Evolutionary conservation across 2,888 invertebrate species (phyloP).

Genomic region (Synanthedon myopaeformis): DNA sequence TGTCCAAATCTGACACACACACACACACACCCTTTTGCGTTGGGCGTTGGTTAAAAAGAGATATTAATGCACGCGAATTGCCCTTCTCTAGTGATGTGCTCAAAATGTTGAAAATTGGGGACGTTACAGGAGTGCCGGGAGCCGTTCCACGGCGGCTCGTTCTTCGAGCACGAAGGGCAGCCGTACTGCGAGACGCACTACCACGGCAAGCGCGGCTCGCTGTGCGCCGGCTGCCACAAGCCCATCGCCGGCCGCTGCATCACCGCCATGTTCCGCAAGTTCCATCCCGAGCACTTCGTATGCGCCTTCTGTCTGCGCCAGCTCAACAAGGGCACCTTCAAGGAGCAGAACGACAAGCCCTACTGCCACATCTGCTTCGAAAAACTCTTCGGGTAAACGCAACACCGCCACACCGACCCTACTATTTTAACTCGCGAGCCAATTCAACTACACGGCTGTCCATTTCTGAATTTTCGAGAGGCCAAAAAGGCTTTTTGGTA

Average conservation of each 20-base stretch:
- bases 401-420: no score
- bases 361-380: constrained; percentile 99
- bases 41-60: no score
- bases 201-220: constrained; percentile 95
- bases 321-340: constrained; percentile 98
- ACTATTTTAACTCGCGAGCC: no score
- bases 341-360: constrained; percentile 98
- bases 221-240: constrained; percentile 98
- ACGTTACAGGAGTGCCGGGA: constrained; percentile 90
- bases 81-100: constrained; percentile 17
- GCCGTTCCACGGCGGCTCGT: constrained; percentile 96
- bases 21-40: no score
- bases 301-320: constrained; percentile 99
- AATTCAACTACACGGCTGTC: no score
- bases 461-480: no score
- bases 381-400: constrained; percentile 87
- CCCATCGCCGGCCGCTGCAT: constrained; percentile 98
- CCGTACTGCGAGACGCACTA: constrained; percentile 99
- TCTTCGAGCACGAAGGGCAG: constrained; percentile 98
- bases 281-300: constrained; percentile 99
- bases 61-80: no score
- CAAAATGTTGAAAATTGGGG: not conserved
- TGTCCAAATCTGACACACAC: no score
- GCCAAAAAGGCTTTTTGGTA: no score
- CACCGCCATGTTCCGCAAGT: constrained; percentile 98